A percentile compares a stretch with the other conserved stretches of the same genome.
phyloP scores from a whole-genome alignment of 2,888 invertebrate species.

The Mellilla xanthometata region DNA sequence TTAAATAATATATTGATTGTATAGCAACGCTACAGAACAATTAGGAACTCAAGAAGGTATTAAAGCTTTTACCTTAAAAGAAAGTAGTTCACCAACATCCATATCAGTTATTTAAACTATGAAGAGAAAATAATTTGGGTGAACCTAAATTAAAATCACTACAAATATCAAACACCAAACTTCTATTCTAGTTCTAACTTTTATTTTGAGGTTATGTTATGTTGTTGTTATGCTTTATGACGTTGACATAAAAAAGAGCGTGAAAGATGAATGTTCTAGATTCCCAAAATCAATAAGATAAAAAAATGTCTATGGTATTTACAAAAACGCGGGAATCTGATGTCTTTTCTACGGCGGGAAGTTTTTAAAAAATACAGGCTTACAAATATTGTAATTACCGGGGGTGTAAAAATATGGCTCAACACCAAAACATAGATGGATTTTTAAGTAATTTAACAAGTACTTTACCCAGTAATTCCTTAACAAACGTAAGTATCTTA shows the following conservation, averaged over 20 bases:
- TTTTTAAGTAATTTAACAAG: not conserved
- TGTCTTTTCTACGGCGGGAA: too few species aligned
- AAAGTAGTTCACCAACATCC: conserved; percentile 77
- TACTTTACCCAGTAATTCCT: not conserved
- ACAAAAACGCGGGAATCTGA: too few species aligned
- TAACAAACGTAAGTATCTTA: not conserved
- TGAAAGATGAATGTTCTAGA: too few species aligned
- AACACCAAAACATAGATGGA: not conserved
- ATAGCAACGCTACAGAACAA: too few species aligned
- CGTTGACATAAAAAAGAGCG: not conserved
- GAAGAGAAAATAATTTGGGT: too few species aligned
- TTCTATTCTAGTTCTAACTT: too few species aligned
- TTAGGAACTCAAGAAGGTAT: not conserved
- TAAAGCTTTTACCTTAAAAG: conserved; percentile 67
- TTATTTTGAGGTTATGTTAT: not conserved
- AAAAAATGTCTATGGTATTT: too few species aligned
- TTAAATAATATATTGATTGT: conserved; percentile 2
- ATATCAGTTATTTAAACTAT: conserved; percentile 47
- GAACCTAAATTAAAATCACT: too few species aligned
- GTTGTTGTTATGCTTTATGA: not conserved
- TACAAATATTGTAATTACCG: too few species aligned
- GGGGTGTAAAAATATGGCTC: not conserved
- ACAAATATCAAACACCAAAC: too few species aligned
- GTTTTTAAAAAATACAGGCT: too few species aligned
- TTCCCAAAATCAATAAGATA: too few species aligned